Conservation (phyloP, 2,888 invertebrate species). For the Xestobium rufovillosum region DNA sequence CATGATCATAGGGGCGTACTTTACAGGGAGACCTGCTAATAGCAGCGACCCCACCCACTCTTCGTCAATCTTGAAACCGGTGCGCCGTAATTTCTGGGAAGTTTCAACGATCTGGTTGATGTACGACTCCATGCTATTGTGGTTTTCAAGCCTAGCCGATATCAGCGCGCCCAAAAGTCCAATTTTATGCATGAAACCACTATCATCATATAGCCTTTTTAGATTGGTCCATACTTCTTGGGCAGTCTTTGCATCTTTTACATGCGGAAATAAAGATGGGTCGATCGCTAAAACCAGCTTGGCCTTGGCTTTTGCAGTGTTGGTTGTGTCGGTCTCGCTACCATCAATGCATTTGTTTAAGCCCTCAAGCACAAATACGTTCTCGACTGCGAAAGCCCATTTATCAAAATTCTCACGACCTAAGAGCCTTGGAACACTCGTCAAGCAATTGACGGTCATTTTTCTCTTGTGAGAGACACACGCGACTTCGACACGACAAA, state of each 20-base stretch:
- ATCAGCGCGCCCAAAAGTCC: too few species aligned
- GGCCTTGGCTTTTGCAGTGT: slow-evolving; percentile 18
- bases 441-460: slow-evolving; percentile 18
- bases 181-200: too few species aligned
- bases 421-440: slow-evolving; percentile 15
- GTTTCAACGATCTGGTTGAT: slow-evolving; percentile 30
- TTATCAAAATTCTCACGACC: slow-evolving; percentile 17
- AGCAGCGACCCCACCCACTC: too few species aligned
- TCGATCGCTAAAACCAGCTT: slow-evolving; percentile 22
- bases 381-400: slow-evolving; percentile 18
- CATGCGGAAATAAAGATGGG: slow-evolving; percentile 23
- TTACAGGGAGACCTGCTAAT: too few species aligned
- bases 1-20: too few species aligned
- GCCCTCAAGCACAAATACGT: slow-evolving; percentile 16
- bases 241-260: slow-evolving; percentile 18
- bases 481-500: too few species aligned
- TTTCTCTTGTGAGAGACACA: too few species aligned
- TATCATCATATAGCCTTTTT: too few species aligned
- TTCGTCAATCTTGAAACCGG: too few species aligned
- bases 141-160: too few species aligned
- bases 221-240: too few species aligned
- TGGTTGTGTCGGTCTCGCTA: slow-evolving; percentile 12
- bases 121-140: too few species aligned
- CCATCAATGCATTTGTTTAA: slow-evolving; percentile 17
- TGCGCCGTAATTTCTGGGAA: slow-evolving; percentile 25